Percentiles rank a stretch among this genome's conserved stretches.
Evolutionary conservation across 1,140 invertebrate genomes (phyloP).

Genomic region (Pentalonia nigronervosa): DNA sequence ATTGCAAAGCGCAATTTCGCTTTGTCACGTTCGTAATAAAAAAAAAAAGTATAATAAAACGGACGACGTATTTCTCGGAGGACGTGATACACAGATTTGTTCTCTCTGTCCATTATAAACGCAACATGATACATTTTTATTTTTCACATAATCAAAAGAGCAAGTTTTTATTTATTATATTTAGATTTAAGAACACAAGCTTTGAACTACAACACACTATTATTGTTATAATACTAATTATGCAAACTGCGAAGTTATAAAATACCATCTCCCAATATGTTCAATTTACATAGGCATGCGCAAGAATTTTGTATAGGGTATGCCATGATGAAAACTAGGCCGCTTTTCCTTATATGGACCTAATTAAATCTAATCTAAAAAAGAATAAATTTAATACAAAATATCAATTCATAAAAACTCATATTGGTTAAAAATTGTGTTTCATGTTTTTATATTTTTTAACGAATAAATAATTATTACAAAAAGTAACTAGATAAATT

Average conservation of each 20-base stretch:
- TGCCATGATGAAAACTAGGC: too few species aligned
- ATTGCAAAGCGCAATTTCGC: neutral
- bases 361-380: too few species aligned
- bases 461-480: too few species aligned
- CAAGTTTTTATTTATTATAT: neutral
- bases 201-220: neutral
- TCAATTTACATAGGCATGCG: too few species aligned
- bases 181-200: neutral
- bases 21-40: conserved; percentile 28
- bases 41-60: conserved; percentile 15
- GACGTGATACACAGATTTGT: neutral
- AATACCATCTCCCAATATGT: neutral
- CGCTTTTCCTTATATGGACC: too few species aligned
- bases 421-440: too few species aligned
- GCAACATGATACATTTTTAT: neutral
- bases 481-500: too few species aligned
- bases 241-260: neutral
- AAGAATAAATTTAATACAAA: too few species aligned
- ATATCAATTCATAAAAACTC: too few species aligned
- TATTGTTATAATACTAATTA: neutral
- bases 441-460: too few species aligned
- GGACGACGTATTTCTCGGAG: neutral
- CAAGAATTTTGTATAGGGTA: too few species aligned
- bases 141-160: neutral
- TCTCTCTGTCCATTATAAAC: neutral